A percentile compares a stretch with the other conserved stretches of the same genome.
Evolutionary conservation across 2,113 vertebrate genomes (phyloP).

Genomic region (Heterotilapia buettikoferi): DNA sequence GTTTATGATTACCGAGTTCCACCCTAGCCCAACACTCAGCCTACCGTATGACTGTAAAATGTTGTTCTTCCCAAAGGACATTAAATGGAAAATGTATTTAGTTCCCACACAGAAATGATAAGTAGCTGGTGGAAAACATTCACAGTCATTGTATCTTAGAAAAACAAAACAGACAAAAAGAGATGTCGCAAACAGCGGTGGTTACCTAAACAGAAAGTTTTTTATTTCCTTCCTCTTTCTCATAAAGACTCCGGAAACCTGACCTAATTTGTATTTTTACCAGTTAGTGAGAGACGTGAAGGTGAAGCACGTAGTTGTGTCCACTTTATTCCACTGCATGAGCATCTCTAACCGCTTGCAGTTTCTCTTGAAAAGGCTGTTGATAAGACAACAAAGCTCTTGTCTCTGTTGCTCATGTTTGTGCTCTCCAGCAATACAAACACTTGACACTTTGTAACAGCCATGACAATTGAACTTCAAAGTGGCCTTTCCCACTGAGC

Average conservation of each 20-base stretch:
- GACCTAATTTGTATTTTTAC: not conserved
- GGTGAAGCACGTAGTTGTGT: constrained; percentile 33
- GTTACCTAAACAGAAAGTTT: not conserved
- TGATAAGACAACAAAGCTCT: not conserved
- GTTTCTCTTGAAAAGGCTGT: not conserved
- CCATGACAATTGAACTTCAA: constrained; percentile 60
- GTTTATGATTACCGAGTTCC: not conserved
- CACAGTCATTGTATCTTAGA: not conserved
- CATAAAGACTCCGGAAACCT: not conserved
- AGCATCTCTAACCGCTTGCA: constrained; percentile 21
- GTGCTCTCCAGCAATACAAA: constrained; percentile 75
- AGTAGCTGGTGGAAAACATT: not conserved
- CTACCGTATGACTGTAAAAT: not conserved
- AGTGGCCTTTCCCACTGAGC: constrained; percentile 61
- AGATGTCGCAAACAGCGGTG: not conserved
- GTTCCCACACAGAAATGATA: not conserved
- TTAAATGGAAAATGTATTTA: not conserved
- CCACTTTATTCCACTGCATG: constrained; percentile 45
- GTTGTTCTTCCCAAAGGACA: not conserved
- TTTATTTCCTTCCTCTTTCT: constrained; percentile 38
- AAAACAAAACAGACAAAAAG: not conserved
- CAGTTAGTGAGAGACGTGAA: constrained; percentile 55
- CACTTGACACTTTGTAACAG: constrained; percentile 60
- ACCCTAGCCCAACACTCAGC: not conserved
- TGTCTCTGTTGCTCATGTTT: constrained; percentile 39